Evolutionary conservation across 1,140 invertebrate genomes (phyloP).

Genomic region (Cydia amplana): DNA sequence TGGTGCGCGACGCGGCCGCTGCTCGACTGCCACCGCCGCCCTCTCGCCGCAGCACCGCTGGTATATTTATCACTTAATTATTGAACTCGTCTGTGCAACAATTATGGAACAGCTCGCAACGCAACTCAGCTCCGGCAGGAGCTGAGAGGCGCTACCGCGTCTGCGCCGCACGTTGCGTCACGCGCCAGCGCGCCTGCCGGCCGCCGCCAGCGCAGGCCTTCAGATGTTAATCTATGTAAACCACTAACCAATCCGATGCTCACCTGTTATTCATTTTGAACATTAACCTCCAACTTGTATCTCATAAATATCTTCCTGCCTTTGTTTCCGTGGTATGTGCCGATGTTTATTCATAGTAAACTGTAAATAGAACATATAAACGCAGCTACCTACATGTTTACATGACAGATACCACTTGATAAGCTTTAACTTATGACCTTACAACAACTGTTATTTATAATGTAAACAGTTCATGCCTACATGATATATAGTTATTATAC

Average conservation of each 20-base stretch:
- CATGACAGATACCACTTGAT: conserved; percentile 17
- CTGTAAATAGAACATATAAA: conserved; percentile 4
- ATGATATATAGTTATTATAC: too few species aligned
- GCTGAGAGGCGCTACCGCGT: conserved; percentile 67
- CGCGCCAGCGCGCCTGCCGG: conserved; percentile 40
- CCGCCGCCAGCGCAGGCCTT: conserved; percentile 53
- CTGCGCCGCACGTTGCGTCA: conserved; percentile 65
- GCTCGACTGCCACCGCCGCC: conserved; percentile 74
- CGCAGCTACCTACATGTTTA: conserved; percentile 6
- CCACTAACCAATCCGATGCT: conserved; percentile 49
- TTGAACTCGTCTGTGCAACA: conserved; percentile 75
- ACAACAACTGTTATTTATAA: conserved; percentile 30
- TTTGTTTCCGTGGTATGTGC: conserved; percentile 48
- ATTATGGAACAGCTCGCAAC: conserved; percentile 69
- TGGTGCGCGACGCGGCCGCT: conserved; percentile 68
- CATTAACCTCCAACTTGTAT: conserved; percentile 60
- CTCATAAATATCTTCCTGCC: conserved; percentile 52
- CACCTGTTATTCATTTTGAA: conserved; percentile 57
- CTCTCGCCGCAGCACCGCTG: conserved; percentile 62
- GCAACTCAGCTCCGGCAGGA: conserved; percentile 53
- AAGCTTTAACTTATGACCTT: conserved; percentile 33
- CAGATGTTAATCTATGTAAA: conserved; percentile 60
- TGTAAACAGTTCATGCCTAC: conserved; percentile 22
- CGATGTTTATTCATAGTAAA: conserved; percentile 24
- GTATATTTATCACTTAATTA: conserved; percentile 79